phyloP scores from a whole-genome alignment of 1,140 invertebrate species.

The Mylabris phalerata region DNA sequence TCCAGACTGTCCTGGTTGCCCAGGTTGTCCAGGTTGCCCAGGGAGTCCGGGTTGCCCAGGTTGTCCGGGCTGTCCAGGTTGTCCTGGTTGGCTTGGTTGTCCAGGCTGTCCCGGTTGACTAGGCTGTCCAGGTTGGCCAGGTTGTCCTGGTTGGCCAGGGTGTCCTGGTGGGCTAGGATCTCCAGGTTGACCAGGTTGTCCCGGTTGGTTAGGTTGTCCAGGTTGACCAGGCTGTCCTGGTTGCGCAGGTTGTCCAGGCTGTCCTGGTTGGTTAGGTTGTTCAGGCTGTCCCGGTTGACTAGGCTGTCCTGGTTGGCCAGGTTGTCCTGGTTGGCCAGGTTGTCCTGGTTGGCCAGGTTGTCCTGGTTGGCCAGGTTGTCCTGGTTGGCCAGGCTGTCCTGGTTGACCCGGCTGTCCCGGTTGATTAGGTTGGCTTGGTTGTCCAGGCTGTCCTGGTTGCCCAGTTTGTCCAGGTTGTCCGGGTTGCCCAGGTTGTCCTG shows the following conservation, averaged over 20 bases:
- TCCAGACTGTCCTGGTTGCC: background rate
- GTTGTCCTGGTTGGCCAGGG: slow-evolving; percentile 18
- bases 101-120: slow-evolving; percentile 42
- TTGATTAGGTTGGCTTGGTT: slow-evolving; percentile 2
- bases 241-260: slow-evolving; percentile 19
- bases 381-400: slow-evolving; percentile 11
- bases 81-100: slow-evolving; percentile 19
- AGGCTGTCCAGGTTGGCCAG: slow-evolving; percentile 25
- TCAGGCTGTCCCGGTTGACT: slow-evolving; percentile 14
- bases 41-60: slow-evolving; percentile 26
- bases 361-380: slow-evolving; percentile 15
- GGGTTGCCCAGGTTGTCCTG: slow-evolving; percentile 27
- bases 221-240: slow-evolving; percentile 12
- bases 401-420: slow-evolving; percentile 20
- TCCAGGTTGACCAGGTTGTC: slow-evolving; percentile 16
- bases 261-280: slow-evolving; percentile 20
- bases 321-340: slow-evolving; percentile 13
- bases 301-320: slow-evolving; percentile 10
- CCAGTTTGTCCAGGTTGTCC: slow-evolving; percentile 5
- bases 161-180: slow-evolving; percentile 15
- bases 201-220: slow-evolving; percentile 19
- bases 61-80: slow-evolving; percentile 18
- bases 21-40: slow-evolving; percentile 46
- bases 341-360: slow-evolving; percentile 24
- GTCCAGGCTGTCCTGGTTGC: slow-evolving; percentile 1